Base-by-base conservation (phyloP, 1,140 invertebrate genomes). In the Mactra quadrangularis region DNA sequence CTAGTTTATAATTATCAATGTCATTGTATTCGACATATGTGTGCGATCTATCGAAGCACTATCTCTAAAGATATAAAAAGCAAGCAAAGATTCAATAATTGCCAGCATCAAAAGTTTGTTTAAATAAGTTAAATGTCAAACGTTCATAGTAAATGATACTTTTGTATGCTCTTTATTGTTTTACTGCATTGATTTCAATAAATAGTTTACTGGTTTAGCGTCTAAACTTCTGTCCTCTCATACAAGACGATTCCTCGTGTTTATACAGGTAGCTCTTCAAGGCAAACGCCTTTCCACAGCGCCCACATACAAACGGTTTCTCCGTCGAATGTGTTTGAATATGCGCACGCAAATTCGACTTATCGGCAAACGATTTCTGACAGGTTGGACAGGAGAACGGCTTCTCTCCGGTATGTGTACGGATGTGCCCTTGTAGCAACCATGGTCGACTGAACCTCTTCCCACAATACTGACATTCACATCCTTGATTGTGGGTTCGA, bases 321-420 rank as follows among this genome's bases (percentile, higher is more conserved):
- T 98, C 97, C 4, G 96, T 95, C 15, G 97, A 98, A 92, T 99
- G 98, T 0, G 98, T 99, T 93, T 99, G 98, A 97, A 99, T 99
- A 94, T 99, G 99, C 0, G 99, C 99, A 19, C 98, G 94, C 27
- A 99, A 94, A 93, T 99, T 99, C 66, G 97, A 99, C 64, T 98
- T 95, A 94, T 99, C 98, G 11, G 98, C 98, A 93, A 99, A 99
- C 9, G 97, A 97, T 92, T 99, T 99, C 66, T 97, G 97, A 93
- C 99, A 99, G 90, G 99, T 97, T 17, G 97, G 97, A 93, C 99
- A 99, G 0, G 97, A 97, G 94, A 99, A 99, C 0, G 99, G 99
- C 91, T 99, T 99, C 93, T 99, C 98, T 0, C 99, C 99, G 0
- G 98, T 99, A 94, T 99, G 99, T 1, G 97, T 98, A 29, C 99